Percentiles rank a stretch among this genome's conserved stretches.
phyloP scores from a whole-genome alignment of 2,797 vertebrate species.

The Eurystomus glaucurus region DNA sequence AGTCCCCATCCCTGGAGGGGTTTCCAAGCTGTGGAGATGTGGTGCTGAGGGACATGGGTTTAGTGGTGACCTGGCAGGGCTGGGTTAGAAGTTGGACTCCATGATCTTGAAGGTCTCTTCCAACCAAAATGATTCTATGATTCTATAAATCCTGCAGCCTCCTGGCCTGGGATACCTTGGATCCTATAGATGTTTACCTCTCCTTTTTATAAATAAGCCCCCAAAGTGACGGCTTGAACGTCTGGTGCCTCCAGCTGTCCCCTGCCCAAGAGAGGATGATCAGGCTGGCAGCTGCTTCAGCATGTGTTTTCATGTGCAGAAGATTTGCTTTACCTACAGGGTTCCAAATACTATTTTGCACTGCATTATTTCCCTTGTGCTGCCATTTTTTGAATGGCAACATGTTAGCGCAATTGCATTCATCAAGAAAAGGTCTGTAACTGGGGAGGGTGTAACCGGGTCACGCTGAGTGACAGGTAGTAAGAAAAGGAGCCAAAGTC shows the following conservation, averaged over 20 bases:
- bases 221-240: fast-evolving
- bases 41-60: background rate
- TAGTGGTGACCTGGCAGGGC: background rate
- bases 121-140: background rate
- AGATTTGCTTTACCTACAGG: background rate
- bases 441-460: background rate
- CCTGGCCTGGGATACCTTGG: background rate
- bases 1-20: background rate
- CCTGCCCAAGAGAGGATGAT: background rate
- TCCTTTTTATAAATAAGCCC: background rate
- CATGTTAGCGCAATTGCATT: background rate
- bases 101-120: background rate
- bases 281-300: background rate
- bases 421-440: background rate
- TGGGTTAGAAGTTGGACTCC: background rate
- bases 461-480: background rate
- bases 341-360: background rate
- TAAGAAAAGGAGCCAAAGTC: background rate
- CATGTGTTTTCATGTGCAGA: background rate
- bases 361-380: background rate
- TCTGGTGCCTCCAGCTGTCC: background rate
- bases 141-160: background rate
- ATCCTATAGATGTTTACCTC: background rate
- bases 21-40: background rate
- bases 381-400: background rate